Evolutionary conservation across 2,113 vertebrate species (phyloP).

Genomic region (Eubucco bourcierii): DNA sequence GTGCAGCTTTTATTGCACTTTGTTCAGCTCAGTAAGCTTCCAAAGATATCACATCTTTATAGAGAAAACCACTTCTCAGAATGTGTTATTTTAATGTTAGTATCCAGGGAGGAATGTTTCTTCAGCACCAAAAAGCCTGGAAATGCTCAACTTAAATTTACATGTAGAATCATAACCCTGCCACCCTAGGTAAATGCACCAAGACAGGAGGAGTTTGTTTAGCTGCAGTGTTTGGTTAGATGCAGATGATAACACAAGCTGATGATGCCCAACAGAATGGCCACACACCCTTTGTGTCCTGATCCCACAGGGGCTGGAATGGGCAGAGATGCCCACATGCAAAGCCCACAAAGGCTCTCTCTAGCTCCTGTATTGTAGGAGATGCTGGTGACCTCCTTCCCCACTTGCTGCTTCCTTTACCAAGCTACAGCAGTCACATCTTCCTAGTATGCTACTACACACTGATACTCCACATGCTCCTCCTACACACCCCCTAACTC

Average conservation of each 20-base stretch:
- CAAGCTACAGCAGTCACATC: background rate
- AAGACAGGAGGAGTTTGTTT: background rate
- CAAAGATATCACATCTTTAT: background rate
- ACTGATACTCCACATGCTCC: accelerated
- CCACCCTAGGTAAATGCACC: background rate
- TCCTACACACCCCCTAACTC: too few relatives aligned
- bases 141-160: background rate
- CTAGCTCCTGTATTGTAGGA: background rate
- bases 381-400: background rate
- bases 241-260: background rate
- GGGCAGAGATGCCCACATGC: background rate
- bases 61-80: background rate
- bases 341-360: background rate
- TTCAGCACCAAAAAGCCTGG: background rate
- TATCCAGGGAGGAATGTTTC: background rate
- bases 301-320: background rate
- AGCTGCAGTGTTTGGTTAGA: accelerated
- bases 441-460: background rate
- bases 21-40: background rate
- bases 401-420: background rate
- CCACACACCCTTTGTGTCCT: background rate
- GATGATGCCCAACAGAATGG: background rate
- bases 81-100: background rate
- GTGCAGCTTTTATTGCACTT: background rate
- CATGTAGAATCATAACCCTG: background rate